These are phyloP conservation scores for Hemaris fuciformis DNA, from an alignment of 2,888 invertebrate genomes.

Conservation along the genomic window DNA sequence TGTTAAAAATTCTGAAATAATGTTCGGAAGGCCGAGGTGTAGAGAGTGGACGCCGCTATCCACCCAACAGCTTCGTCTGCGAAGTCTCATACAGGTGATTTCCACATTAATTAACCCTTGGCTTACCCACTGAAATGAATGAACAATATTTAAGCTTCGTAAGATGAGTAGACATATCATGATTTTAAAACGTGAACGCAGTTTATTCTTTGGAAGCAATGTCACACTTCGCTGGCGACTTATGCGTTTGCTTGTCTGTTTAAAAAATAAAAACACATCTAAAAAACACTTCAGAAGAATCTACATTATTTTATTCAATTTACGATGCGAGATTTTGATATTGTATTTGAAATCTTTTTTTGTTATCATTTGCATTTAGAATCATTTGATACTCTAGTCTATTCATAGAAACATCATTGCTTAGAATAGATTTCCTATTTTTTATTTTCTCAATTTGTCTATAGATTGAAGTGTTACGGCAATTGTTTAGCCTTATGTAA, in stretches of 20 bases:
- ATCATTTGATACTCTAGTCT: too few species aligned
- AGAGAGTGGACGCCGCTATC: constrained; percentile 90
- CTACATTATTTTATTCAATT: background rate
- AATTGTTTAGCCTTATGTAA: too few species aligned
- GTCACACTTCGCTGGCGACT: background rate
- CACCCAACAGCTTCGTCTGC: constrained; percentile 91
- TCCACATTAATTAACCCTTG: too few species aligned
- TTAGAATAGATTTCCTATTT: too few species aligned
- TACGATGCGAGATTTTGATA: too few species aligned
- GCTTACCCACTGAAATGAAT: too few species aligned
- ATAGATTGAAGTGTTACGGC: too few species aligned
- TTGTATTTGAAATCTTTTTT: background rate
- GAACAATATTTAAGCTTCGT: too few species aligned
- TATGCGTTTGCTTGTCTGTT: background rate
- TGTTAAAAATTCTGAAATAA: constrained; percentile 40
- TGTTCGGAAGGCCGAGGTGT: constrained; percentile 85
- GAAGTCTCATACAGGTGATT: constrained; percentile 88
- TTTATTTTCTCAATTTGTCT: too few species aligned
- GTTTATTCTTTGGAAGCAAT: background rate
- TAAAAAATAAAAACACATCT: too few species aligned
- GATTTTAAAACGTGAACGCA: background rate
- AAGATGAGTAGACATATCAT: background rate
- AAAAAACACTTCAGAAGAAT: too few species aligned
- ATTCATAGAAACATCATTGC: too few species aligned
- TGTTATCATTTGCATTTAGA: background rate